Percentiles rank a stretch among this genome's conserved stretches.
These are phyloP conservation scores for Synanthedon tipuliformis DNA, from an alignment of 2,888 invertebrate species.

Conservation along the genomic window DNA sequence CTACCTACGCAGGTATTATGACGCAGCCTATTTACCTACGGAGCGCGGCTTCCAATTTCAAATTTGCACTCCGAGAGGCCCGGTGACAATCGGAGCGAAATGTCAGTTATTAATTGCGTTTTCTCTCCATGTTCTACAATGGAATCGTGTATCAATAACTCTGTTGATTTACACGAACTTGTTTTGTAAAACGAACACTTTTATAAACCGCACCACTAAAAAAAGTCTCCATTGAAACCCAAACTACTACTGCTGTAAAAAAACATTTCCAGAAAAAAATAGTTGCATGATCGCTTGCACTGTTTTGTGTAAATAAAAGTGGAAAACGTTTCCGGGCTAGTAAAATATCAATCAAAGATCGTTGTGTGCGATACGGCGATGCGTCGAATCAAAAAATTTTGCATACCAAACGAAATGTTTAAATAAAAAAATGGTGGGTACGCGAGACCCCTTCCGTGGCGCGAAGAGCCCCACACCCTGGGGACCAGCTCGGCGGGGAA, in stretches of 20 bases:
- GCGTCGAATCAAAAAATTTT: slow-evolving; percentile 12
- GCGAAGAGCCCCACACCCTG: slow-evolving; percentile 2
- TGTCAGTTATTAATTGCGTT: slow-evolving; percentile 54
- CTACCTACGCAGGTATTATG: slow-evolving; percentile 16
- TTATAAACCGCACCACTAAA: no score
- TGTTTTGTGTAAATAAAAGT: background rate
- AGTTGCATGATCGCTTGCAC: slow-evolving; percentile 3
- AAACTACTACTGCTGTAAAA: no score
- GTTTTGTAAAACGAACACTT: no score
- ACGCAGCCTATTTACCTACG: slow-evolving; percentile 30
- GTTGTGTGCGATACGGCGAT: slow-evolving; percentile 1
- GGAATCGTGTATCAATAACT: no score
- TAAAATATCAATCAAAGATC: background rate
- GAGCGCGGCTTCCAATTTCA: slow-evolving; percentile 44
- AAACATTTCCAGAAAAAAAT: background rate
- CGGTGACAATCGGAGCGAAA: slow-evolving; percentile 29
- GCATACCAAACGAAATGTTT: slow-evolving; percentile 16
- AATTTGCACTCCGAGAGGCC: slow-evolving; percentile 40
- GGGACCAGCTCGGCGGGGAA: slow-evolving; percentile 3
- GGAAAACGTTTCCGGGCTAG: background rate
- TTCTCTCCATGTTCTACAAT: slow-evolving; percentile 29
- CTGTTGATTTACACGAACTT: no score
- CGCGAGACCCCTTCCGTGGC: slow-evolving; percentile 3
- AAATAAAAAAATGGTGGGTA: slow-evolving; percentile 7
- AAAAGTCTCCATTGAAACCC: no score